Evolutionary conservation across 2,113 vertebrate species (phyloP).

Genomic region (Meleagris gallopavo): DNA sequence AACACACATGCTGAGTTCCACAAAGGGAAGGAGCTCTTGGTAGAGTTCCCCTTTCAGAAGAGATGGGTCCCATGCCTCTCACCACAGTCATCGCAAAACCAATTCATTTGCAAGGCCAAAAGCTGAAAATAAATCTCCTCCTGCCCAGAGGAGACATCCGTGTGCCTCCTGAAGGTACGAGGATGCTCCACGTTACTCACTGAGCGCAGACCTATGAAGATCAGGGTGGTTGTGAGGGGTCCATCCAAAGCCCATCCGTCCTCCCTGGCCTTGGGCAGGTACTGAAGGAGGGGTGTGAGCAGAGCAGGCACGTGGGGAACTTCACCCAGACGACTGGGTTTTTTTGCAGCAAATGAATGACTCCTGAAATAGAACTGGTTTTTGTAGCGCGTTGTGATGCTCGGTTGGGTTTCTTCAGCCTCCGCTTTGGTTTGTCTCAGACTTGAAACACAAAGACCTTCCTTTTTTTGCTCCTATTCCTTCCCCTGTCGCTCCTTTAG

Average conservation of each 20-base stretch:
- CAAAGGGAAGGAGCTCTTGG: background rate
- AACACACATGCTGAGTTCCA: background rate
- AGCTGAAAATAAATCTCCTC: background rate
- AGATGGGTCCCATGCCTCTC: background rate
- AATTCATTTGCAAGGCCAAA: background rate
- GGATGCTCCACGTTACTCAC: background rate
- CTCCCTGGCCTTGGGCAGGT: background rate
- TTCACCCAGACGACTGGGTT: background rate
- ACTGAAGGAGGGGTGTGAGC: accelerated
- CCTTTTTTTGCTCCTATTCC: background rate
- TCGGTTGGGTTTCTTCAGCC: background rate
- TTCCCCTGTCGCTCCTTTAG: too few relatives aligned
- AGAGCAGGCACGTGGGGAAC: background rate
- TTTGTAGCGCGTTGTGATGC: background rate
- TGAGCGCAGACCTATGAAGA: background rate
- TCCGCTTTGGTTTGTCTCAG: background rate
- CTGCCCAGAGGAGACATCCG: background rate
- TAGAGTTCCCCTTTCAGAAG: background rate
- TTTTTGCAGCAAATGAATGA: background rate
- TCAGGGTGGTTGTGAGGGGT: background rate
- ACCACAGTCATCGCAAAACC: background rate
- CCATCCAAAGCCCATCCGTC: background rate
- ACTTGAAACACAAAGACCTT: background rate
- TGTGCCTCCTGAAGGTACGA: background rate
- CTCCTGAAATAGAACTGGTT: background rate